Evolutionary conservation across 2,888 invertebrate species (phyloP), one percentile per base, ranked within the genome.

Genomic region (Celastrina argiolus): DNA sequence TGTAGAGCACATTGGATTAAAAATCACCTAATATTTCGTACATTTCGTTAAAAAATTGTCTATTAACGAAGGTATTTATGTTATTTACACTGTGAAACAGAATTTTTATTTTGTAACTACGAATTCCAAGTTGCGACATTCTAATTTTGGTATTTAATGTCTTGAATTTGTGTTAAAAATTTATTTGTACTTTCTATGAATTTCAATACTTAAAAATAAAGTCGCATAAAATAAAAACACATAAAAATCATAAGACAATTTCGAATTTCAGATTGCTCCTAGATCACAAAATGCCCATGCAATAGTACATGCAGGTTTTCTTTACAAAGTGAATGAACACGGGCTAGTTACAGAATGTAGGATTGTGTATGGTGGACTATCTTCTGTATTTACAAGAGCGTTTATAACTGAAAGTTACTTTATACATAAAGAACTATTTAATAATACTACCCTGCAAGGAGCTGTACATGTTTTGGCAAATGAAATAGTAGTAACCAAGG

Each of bases 211-310:
- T n/a, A n/a, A n/a, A n/a, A n/a, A n/a, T n/a, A n/a, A n/a, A n/a
- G n/a, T n/a, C n/a, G n/a, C n/a, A n/a, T n/a, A n/a, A 31, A 6
- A 31, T 31, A 6, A 5, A 31, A 31, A 31, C 31, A 6, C 31
- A 4, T 4, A 4, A 31, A 31, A 6, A 31, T 31, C 6, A 31
- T 39, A 39, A 14, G 4, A 6, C n/a, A 45, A 18, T 51, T 18
- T 51, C 3, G 12, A 51, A 51, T 51, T 51, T 26, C 73, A 96
- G 95, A 93, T 96, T 67, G 94, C 94, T 92, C 93, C 94, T 2
- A 86, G 95, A 68, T 92, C 94, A 1, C 95, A 95, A 84, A 95
- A 95, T 75, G 94, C 95, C 0, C 95, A 95, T 73, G 96, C 96
- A 0, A 92, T 94, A 75, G 94, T 96, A 0, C 95, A 96, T 74